Conservation (phyloP, 1,140 invertebrate genomes). For the Choristoneura fumiferana region DNA sequence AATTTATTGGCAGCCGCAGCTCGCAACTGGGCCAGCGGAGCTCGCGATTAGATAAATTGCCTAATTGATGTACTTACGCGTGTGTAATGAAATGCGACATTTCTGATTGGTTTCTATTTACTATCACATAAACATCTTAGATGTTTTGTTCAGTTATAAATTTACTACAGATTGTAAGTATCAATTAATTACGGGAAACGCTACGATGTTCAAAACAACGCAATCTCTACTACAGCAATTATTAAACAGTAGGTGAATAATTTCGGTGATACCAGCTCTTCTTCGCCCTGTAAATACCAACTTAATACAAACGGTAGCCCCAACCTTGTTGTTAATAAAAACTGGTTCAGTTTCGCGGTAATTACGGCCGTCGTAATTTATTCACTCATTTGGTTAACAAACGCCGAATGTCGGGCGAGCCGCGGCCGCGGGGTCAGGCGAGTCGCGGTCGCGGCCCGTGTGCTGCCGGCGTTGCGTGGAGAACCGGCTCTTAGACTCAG, state of each 20-base stretch:
- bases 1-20: constrained; percentile 38
- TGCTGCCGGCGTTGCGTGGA: no score
- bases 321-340: neutral
- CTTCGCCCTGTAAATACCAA: no score
- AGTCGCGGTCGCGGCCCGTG: neutral
- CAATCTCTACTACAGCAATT: no score
- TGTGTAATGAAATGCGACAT: constrained; percentile 4
- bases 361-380: neutral
- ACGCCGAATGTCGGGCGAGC: neutral
- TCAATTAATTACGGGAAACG: no score
- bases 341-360: constrained; percentile 14
- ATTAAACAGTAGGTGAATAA: no score
- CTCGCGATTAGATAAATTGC: constrained; percentile 38
- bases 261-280: no score
- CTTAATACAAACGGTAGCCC: neutral
- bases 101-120: constrained; percentile 2
- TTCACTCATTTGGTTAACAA: constrained; percentile 12
- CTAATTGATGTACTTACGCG: neutral
- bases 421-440: neutral
- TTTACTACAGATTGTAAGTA: no score
- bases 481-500: no score
- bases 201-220: no score
- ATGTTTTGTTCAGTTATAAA: no score
- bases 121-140: no score
- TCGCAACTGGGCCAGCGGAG: constrained; percentile 27